Percentiles rank a stretch among this genome's conserved stretches.
Conservation (phyloP, 2,113 vertebrate species). For the Drymodes brunneopygia region DNA sequence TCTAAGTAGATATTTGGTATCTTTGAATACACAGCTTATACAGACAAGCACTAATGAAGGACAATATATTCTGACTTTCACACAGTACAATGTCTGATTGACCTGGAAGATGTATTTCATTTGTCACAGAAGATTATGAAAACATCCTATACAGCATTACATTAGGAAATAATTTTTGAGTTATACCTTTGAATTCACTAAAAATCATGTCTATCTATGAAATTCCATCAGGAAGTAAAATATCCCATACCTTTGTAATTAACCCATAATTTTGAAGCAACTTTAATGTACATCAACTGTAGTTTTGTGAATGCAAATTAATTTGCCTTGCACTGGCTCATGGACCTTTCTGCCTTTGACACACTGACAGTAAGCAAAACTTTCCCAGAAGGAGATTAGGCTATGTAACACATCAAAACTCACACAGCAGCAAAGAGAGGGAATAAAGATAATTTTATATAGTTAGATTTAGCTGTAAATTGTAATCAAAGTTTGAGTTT, state of each 20-base stretch:
- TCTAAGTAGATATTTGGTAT: neutral
- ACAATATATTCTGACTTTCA: neutral
- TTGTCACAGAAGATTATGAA: neutral
- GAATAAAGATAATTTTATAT: neutral
- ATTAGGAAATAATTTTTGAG: neutral
- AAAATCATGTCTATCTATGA: rapidly evolving
- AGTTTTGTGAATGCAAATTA: neutral
- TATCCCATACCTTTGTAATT: neutral
- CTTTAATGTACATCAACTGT: neutral
- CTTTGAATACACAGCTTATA: neutral
- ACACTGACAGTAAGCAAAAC: neutral
- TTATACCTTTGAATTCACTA: neutral
- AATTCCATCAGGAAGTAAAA: neutral
- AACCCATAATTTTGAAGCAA: neutral
- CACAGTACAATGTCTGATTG: neutral
- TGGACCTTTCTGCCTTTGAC: too few species aligned
- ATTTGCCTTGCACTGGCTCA: neutral
- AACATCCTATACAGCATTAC: neutral
- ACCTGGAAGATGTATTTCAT: neutral
- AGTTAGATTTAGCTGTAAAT: neutral
- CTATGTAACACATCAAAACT: neutral
- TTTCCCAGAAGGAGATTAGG: neutral
- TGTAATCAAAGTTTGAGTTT: neutral
- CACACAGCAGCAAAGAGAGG: neutral
- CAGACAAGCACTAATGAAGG: neutral